A percentile compares a stretch with the other conserved stretches of the same genome.
Conservation (phyloP, 2,888 invertebrate genomes). For the Mechanitis messenoides region DNA sequence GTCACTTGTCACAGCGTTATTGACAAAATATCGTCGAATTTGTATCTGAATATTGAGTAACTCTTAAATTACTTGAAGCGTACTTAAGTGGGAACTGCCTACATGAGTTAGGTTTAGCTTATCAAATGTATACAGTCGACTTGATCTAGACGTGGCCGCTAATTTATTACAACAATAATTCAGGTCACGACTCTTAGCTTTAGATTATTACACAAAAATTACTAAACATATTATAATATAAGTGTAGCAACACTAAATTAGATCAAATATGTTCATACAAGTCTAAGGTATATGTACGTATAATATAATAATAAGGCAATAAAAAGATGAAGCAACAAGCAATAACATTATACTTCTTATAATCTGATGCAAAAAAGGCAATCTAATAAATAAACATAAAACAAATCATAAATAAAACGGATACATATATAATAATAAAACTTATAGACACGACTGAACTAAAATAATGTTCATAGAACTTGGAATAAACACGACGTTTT, state of each 20-base stretch:
- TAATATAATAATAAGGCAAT: too few relatives aligned
- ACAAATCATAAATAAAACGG: neutral
- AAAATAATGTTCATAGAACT: neutral
- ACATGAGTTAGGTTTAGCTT: constrained; percentile 10
- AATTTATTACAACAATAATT: constrained; percentile 10
- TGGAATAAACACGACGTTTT: constrained; percentile 1
- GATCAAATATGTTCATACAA: too few relatives aligned
- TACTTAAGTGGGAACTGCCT: constrained; percentile 1
- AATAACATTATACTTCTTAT: too few relatives aligned
- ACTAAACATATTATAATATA: too few relatives aligned
- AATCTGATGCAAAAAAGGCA: too few relatives aligned
- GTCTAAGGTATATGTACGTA: too few relatives aligned
- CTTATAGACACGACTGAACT: neutral
- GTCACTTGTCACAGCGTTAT: neutral
- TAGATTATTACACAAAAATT: constrained; percentile 5
- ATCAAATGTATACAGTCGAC: constrained; percentile 12
- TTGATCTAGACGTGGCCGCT: constrained; percentile 9
- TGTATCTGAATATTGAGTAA: neutral
- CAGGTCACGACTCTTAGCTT: neutral
- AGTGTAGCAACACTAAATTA: too few relatives aligned
- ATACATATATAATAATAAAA: neutral
- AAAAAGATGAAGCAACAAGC: too few relatives aligned
- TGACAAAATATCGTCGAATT: too few relatives aligned
- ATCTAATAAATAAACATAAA: neutral
- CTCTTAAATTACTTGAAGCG: neutral